Evolutionary conservation across 2,113 vertebrate species (phyloP).

Genomic region (Chroicocephalus ridibundus): DNA sequence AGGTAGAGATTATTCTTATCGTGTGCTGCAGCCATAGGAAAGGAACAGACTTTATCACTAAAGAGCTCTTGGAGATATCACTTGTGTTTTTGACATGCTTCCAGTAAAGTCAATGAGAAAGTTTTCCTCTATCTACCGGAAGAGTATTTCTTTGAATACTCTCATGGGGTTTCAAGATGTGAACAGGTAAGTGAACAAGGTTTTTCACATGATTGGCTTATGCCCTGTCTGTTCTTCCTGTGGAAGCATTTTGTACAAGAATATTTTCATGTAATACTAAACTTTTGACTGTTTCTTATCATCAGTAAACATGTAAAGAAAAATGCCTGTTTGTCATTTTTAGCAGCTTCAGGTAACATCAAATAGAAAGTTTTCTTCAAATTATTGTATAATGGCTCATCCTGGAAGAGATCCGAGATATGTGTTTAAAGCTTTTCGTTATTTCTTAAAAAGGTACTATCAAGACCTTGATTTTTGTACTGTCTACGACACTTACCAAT

Average conservation of each 20-base stretch:
- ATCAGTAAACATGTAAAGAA: neutral
- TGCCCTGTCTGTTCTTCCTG: neutral
- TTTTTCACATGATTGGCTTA: neutral
- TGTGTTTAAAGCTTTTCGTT: neutral
- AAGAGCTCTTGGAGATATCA: neutral
- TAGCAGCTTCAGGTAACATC: neutral
- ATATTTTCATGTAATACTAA: neutral
- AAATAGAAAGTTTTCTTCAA: neutral
- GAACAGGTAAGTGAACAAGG: neutral
- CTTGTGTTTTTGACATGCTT: neutral
- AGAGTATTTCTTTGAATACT: neutral
- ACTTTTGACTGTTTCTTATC: neutral
- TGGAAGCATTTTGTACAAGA: neutral
- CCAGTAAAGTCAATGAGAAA: neutral
- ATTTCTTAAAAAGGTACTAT: neutral
- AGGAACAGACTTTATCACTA: neutral
- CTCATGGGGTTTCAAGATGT: neutral
- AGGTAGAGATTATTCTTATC: constrained; percentile 12
- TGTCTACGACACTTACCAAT: neutral
- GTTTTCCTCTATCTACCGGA: neutral
- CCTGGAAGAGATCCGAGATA: neutral
- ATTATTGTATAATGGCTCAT: neutral
- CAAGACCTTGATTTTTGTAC: neutral
- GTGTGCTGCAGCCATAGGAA: neutral
- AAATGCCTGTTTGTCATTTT: neutral